These are phyloP conservation scores for Megaustenia siamemsis DNA, from an alignment of 2,888 invertebrate genomes.

Conservation along the genomic window DNA sequence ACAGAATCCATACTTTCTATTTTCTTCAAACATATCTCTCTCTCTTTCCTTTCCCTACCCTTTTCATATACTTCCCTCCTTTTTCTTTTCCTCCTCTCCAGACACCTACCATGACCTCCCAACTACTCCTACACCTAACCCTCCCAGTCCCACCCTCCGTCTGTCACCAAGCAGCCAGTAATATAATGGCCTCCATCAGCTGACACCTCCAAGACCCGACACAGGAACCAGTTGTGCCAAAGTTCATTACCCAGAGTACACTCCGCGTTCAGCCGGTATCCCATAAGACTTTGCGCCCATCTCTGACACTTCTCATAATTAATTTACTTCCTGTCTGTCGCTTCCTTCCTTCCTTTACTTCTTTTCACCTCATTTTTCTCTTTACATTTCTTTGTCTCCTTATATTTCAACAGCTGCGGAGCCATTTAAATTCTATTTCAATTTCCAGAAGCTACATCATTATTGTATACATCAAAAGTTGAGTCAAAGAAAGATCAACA, in stretches of 20 bases:
- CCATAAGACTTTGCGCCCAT: not conserved
- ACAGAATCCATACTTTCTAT: too few species aligned
- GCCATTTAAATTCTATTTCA: too few species aligned
- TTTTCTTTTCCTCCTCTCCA: not conserved
- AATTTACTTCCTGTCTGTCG: slow-evolving; percentile 11
- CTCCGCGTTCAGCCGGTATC: not conserved
- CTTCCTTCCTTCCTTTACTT: not conserved
- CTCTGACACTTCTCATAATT: slow-evolving; percentile 4
- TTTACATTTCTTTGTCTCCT: too few species aligned
- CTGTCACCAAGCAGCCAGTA: slow-evolving; percentile 10
- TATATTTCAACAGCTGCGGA: too few species aligned
- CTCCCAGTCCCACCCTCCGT: not conserved
- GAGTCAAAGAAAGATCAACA: too few species aligned
- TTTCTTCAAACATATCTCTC: too few species aligned
- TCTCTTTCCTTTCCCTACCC: too few species aligned
- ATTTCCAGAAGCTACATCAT: too few species aligned
- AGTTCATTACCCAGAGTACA: slow-evolving; percentile 22
- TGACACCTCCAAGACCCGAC: slow-evolving; percentile 15
- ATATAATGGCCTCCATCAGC: slow-evolving; percentile 8
- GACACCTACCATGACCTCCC: not conserved
- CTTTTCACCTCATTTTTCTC: too few species aligned
- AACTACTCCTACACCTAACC: not conserved
- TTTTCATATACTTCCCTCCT: too few species aligned
- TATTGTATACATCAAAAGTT: too few species aligned
- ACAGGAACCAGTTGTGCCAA: slow-evolving; percentile 7